Conservation (phyloP, 2,113 vertebrate genomes). For the Butorides virescens region DNA sequence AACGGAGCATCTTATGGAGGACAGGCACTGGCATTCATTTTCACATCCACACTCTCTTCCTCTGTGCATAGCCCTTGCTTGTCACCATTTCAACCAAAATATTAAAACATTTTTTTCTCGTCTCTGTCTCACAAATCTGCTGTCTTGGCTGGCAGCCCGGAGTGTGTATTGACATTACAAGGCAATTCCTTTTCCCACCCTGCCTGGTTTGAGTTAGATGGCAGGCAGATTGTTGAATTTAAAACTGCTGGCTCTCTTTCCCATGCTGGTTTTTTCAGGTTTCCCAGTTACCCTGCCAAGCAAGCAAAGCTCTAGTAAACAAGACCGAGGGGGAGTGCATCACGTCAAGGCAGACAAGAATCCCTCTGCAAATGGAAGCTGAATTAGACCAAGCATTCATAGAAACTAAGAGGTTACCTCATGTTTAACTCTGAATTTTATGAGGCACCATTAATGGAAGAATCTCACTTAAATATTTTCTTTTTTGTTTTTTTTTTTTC, state of each 20-base stretch:
- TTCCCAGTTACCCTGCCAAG: neutral
- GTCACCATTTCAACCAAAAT: neutral
- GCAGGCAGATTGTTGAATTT: neutral
- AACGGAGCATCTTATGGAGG: neutral
- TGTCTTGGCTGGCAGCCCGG: neutral
- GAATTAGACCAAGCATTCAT: neutral
- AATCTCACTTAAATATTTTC: neutral
- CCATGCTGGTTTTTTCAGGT: neutral
- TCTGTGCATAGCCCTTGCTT: neutral
- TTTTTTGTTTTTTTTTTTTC: fast-evolving
- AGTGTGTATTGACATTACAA: neutral
- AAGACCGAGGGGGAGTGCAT: neutral
- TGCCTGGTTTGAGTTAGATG: neutral
- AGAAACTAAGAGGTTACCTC: neutral
- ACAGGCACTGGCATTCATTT: neutral
- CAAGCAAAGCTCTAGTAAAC: neutral
- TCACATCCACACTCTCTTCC: neutral
- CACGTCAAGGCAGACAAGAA: neutral
- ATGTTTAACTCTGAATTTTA: neutral
- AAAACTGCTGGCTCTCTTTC: neutral
- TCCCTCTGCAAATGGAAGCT: neutral
- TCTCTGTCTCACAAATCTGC: neutral
- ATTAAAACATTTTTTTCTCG: neutral
- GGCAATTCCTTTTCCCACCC: neutral
- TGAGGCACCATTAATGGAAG: neutral